A percentile compares a stretch with the other conserved stretches of the same genome.
Evolutionary conservation across 2,113 vertebrate species (phyloP).

Genomic region (Macroglossus sobrinus): DNA sequence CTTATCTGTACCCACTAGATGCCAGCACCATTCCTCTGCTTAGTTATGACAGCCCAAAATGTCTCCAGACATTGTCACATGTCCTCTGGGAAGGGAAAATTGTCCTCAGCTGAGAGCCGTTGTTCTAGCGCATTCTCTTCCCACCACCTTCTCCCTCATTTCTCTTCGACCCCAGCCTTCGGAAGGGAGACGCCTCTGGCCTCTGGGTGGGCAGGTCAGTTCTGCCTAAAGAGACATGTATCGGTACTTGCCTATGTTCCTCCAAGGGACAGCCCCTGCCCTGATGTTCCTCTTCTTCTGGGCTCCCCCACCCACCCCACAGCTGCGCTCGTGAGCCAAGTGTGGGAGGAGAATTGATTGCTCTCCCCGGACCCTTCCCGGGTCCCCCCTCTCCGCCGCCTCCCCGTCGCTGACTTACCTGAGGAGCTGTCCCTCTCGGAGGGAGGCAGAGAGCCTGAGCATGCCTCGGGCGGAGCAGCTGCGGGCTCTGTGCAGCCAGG

Average conservation of each 20-base stretch:
- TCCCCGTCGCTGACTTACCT: not conserved
- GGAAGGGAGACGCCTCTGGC: not conserved
- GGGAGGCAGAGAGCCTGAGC: not conserved
- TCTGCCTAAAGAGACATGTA: not conserved
- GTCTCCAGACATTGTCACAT: not conserved
- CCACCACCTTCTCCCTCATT: fast-evolving
- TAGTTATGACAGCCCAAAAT: not conserved
- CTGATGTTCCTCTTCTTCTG: not conserved
- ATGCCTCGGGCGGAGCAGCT: not conserved
- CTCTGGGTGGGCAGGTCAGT: not conserved
- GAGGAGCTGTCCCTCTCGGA: not conserved
- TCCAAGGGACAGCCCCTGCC: not conserved
- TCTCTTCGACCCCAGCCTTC: not conserved
- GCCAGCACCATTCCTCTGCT: not conserved
- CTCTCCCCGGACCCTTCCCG: too few relatives aligned
- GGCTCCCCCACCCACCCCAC: not conserved
- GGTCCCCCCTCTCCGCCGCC: not conserved
- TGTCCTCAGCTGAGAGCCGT: fast-evolving
- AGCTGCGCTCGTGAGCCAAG: not conserved
- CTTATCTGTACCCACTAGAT: not conserved
- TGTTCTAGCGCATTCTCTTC: too few relatives aligned
- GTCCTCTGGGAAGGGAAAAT: too few relatives aligned
- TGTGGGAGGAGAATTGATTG: not conserved
- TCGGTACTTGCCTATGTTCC: not conserved
- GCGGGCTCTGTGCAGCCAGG: not conserved